Conservation (phyloP, 2,797 vertebrate genomes). For the Myotis myotis region DNA sequence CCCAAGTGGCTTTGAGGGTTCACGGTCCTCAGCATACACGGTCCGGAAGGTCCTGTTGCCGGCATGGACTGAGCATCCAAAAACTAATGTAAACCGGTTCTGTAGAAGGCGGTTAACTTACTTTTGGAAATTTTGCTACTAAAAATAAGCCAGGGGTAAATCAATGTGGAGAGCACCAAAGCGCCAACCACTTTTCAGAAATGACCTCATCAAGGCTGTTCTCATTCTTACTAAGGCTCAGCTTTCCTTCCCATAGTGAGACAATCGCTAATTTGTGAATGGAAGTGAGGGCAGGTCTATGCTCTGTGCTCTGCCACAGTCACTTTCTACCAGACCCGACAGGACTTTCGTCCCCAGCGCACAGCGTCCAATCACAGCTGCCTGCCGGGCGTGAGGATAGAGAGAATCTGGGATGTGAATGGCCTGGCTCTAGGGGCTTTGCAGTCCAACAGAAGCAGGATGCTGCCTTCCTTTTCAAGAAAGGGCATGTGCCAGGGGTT, state of each 20-base stretch:
- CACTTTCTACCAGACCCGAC: neutral
- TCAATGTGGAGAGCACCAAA: neutral
- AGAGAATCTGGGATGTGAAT: neutral
- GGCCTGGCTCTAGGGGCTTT: slow-evolving; percentile 35
- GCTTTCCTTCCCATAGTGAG: neutral
- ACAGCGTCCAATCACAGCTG: neutral
- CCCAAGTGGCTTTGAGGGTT: neutral
- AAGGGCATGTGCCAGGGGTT: neutral
- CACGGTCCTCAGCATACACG: neutral
- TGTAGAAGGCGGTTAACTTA: neutral
- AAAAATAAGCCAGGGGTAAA: neutral
- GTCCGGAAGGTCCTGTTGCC: neutral
- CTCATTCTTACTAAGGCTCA: neutral
- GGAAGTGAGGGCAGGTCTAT: neutral
- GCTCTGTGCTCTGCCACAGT: neutral
- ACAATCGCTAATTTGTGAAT: neutral
- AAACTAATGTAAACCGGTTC: neutral
- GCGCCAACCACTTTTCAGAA: neutral
- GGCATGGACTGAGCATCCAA: neutral
- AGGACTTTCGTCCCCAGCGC: neutral
- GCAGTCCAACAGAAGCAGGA: slow-evolving; percentile 39
- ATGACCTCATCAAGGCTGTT: neutral
- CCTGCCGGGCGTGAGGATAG: neutral
- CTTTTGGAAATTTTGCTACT: slow-evolving; percentile 3
- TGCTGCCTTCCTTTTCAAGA: slow-evolving; percentile 38